Evolutionary conservation across 2,113 vertebrate species (phyloP).

Genomic region (Mormyrus lacerda): DNA sequence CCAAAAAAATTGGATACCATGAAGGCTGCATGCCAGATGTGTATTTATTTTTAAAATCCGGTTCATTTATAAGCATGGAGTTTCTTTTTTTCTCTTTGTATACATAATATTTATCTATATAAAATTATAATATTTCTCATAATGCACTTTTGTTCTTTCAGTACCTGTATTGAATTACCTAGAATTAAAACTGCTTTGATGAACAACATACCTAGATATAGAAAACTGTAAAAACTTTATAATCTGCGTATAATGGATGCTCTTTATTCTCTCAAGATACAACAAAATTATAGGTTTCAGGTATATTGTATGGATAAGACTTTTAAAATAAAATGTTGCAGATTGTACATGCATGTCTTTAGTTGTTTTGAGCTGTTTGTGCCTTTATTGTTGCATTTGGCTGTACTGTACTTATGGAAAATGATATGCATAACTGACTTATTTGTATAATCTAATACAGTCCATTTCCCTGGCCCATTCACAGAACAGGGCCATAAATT

Average conservation of each 20-base stretch:
- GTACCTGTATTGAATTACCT: constrained; percentile 36
- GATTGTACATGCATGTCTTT: constrained; percentile 23
- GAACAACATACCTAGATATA: constrained; percentile 39
- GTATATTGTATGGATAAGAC: constrained; percentile 43
- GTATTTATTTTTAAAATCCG: constrained; percentile 33
- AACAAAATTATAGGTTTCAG: constrained; percentile 52
- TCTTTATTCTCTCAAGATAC: constrained; percentile 50
- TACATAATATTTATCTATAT: constrained; percentile 33
- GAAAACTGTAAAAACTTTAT: constrained; percentile 46
- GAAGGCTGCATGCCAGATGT: constrained; percentile 51
- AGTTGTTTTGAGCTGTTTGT: not conserved
- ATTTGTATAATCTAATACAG: not conserved
- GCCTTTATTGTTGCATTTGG: not conserved
- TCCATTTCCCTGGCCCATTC: not conserved
- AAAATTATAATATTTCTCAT: constrained; percentile 53
- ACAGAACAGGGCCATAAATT: not conserved
- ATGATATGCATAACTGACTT: not conserved
- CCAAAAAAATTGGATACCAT: constrained; percentile 36
- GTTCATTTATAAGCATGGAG: constrained; percentile 46
- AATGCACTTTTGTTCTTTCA: constrained; percentile 45
- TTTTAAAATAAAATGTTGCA: constrained; percentile 66
- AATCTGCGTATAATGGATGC: constrained; percentile 45
- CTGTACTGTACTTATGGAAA: not conserved
- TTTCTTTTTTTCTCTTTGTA: constrained; percentile 36
- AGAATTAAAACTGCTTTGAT: constrained; percentile 53